Evolutionary conservation across 1,140 invertebrate species (phyloP).

Genomic region (Trachymyrmex cornetzi): DNA sequence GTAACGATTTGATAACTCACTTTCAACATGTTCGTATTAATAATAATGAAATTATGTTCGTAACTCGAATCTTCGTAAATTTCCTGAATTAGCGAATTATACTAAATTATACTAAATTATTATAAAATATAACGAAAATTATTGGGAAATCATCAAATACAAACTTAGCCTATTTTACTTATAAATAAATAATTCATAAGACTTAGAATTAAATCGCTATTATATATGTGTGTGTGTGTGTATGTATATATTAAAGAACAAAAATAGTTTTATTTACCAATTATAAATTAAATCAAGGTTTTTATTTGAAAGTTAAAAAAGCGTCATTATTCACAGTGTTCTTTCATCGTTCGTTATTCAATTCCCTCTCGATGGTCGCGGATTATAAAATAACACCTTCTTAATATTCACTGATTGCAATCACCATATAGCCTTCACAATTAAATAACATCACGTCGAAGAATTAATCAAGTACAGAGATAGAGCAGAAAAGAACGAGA

Average conservation of each 20-base stretch:
- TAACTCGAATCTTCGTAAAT: conserved; percentile 6
- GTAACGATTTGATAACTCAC: conserved; percentile 2
- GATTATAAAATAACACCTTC: not conserved
- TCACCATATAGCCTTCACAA: not conserved
- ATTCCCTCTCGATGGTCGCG: not conserved
- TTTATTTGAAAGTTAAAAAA: not conserved
- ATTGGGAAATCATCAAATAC: not conserved
- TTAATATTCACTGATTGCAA: conserved; percentile 35
- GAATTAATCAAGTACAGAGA: not conserved
- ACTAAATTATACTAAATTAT: conserved; percentile 4
- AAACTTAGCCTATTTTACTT: not conserved
- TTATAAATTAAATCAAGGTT: not conserved
- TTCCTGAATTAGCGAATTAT: conserved; percentile 29
- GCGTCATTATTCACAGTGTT: not conserved
- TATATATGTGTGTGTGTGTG: no score
- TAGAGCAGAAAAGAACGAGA: not conserved
- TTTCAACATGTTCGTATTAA: not conserved
- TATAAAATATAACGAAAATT: not conserved
- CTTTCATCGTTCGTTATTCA: not conserved
- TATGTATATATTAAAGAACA: not conserved
- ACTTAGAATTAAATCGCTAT: not conserved
- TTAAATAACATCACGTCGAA: conserved; percentile 35
- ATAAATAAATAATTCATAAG: not conserved
- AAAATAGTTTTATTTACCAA: not conserved
- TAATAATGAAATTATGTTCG: conserved; percentile 27